These are phyloP conservation scores for Antheraea pernyi DNA, from an alignment of 1,140 invertebrate genomes.

Conservation along the genomic window DNA sequence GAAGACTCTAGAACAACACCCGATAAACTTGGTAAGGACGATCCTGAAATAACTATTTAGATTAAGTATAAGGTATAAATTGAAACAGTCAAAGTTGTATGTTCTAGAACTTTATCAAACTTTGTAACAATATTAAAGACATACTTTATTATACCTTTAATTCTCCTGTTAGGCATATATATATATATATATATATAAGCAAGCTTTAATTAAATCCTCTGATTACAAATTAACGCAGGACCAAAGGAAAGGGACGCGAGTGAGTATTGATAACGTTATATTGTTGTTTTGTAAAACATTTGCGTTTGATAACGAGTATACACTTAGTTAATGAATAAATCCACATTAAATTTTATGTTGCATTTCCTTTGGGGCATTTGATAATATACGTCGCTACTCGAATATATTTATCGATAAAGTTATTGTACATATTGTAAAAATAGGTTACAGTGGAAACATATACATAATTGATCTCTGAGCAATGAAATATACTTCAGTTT, in stretches of 20 bases:
- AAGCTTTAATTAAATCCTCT: background rate
- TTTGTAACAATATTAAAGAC: too few species aligned
- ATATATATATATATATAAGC: too few species aligned
- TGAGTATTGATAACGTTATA: constrained; percentile 76
- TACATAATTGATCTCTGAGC: too few species aligned
- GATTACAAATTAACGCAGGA: constrained; percentile 71
- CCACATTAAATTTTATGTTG: background rate
- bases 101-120: background rate
- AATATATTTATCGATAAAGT: too few species aligned
- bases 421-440: background rate
- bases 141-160: background rate
- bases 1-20: constrained; percentile 71
- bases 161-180: background rate
- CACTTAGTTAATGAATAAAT: background rate
- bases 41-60: background rate
- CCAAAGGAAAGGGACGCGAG: constrained; percentile 87
- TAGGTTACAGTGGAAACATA: background rate
- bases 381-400: too few species aligned
- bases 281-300: background rate
- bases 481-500: too few species aligned
- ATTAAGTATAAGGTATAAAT: background rate
- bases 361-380: background rate
- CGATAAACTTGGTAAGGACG: constrained; percentile 75
- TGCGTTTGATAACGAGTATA: background rate
- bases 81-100: background rate